Conservation (phyloP, 2,888 invertebrate genomes). For the Ceratothoa steindachneri region DNA sequence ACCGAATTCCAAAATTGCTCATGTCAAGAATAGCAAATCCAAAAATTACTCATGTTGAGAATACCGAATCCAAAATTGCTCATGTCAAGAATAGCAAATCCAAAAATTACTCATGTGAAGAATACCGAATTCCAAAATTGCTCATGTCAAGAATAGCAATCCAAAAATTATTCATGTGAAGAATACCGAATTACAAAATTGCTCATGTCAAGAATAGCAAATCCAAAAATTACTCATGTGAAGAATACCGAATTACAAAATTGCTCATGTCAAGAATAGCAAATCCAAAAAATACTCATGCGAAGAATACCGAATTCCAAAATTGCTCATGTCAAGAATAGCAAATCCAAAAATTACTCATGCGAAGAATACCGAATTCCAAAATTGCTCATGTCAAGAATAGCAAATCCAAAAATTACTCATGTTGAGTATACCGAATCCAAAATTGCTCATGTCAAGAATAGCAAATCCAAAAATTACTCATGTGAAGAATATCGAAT, state of each 20-base stretch:
- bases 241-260: too few relatives aligned
- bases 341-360: neutral
- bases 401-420: neutral
- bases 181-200: neutral
- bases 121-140: neutral
- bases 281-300: neutral
- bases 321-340: neutral
- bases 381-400: neutral
- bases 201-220: neutral
- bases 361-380: neutral
- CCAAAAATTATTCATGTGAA: neutral
- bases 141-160: neutral
- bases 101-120: neutral
- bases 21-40: too few relatives aligned
- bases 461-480: neutral
- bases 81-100: neutral
- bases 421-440: neutral
- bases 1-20: too few relatives aligned
- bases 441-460: neutral
- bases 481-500: neutral
- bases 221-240: too few relatives aligned
- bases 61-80: too few relatives aligned
- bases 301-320: neutral
- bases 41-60: too few relatives aligned
- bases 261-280: neutral